Evolutionary conservation across 2,797 vertebrate genomes (phyloP), one percentile per base, ranked within the genome.

Genomic region (Bradypus variegatus): DNA sequence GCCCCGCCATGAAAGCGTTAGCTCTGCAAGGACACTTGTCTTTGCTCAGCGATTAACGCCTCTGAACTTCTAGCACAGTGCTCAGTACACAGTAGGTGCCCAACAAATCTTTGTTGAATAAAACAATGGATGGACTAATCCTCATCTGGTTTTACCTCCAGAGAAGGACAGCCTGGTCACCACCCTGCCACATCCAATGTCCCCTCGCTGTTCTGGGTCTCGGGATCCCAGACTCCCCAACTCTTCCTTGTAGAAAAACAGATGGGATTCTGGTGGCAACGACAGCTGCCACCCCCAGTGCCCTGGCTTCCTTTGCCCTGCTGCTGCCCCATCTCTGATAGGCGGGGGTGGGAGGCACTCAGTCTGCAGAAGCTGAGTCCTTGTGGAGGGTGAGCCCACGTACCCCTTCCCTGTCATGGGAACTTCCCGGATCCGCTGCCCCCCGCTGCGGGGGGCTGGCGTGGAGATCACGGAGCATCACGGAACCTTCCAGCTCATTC

Each of bases 401-500:
- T 33, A 19, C 3, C 64, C 60, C 18, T 25, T 67, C 25, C 55
- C 64, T 19, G 2, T 55, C 18, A 13, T 5, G 16, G 53, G 53
- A 14, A 16, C 53, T 18, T 55, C 53, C 53, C 15, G 15, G 15
- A 16, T 6, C 53, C 16, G 6, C 53, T 55, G 53, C 16, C 53
- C 53, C 18, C 53, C 6, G 53, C 53, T 6, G 18, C 16, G 15
- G 53, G 53, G 18, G 8, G 14, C 67, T 5, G 0, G 10, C 84
- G 16, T 0, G 31, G 8, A 7, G 41, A 25, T 70, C 19, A 6
- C 9, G 0, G 0, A 1, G 50, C 76, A 15, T 8, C 76, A 8
- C 25, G 72, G 95, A 38, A 27, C 0, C 0, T 19, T 0, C 0
- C 0, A 3, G 87, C 82, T 83, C 9, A 31, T 72, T 36, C 19